Percentiles rank a stretch among this genome's conserved stretches.
phyloP scores from a whole-genome alignment of 2,113 vertebrate species.

The Gobio gobio region DNA sequence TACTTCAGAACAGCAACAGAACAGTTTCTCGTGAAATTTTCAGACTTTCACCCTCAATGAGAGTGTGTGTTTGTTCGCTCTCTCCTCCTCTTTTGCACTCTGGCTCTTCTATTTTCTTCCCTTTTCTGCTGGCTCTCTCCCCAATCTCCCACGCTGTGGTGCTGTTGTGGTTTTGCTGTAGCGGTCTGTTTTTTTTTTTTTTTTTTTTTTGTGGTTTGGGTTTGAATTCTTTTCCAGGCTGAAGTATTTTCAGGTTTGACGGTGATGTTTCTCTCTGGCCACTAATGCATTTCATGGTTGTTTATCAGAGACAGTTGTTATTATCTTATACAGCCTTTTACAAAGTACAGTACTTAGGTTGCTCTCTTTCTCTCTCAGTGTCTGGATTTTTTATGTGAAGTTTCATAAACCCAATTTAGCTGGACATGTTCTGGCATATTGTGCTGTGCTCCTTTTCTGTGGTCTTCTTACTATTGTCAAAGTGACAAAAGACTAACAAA shows the following conservation, averaged over 20 bases:
- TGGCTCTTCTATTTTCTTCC: background rate
- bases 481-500: background rate
- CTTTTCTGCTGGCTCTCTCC: background rate
- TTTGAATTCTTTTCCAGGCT: background rate
- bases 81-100: background rate
- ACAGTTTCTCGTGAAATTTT: background rate
- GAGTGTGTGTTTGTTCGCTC: background rate
- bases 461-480: background rate
- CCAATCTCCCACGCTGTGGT: constrained; percentile 39
- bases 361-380: background rate
- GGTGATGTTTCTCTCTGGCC: background rate
- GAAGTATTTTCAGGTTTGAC: background rate
- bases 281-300: constrained; percentile 32
- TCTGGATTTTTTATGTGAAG: background rate
- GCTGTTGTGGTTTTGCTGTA: constrained; percentile 36
- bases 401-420: background rate
- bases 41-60: background rate
- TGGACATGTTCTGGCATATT: background rate
- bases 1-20: background rate
- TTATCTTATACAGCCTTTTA: background rate
- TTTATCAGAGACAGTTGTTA: constrained; percentile 8
- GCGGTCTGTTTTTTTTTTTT: background rate
- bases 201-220: background rate
- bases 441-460: background rate
- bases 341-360: background rate